A percentile compares a stretch with the other conserved stretches of the same genome.
Evolutionary conservation across 2,797 vertebrate species (phyloP).

Genomic region (Falco concolor): DNA sequence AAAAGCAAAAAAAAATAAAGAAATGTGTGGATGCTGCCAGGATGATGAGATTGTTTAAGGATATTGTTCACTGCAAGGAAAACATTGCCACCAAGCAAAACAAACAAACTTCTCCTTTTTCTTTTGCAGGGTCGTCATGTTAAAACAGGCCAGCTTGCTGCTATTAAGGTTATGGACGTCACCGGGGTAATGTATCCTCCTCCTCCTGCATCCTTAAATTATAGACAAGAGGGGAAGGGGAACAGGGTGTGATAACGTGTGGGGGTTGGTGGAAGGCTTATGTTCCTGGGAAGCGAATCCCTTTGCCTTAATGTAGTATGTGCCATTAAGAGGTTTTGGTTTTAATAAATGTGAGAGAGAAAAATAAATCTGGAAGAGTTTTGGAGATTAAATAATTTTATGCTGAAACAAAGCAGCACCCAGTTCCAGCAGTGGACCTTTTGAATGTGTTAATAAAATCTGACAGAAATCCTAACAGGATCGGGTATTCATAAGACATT

Average conservation of each 20-base stretch:
- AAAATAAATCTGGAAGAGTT: background rate
- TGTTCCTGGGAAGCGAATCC: background rate
- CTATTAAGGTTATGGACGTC: conserved; percentile 99
- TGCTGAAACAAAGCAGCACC: background rate
- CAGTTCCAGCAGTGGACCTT: background rate
- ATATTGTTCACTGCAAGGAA: background rate
- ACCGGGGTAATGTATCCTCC: conserved; percentile 85
- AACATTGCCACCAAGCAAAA: background rate
- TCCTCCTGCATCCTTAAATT: background rate
- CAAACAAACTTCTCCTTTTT: conserved; percentile 34
- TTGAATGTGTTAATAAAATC: background rate
- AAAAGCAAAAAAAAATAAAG: background rate
- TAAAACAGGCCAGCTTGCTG: conserved; percentile 96
- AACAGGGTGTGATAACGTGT: background rate
- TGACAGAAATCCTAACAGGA: background rate
- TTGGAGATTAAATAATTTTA: background rate
- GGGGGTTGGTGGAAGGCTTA: background rate
- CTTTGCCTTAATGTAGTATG: background rate
- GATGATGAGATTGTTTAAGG: background rate
- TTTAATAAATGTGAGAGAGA: background rate
- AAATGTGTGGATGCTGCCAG: background rate
- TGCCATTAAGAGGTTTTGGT: background rate
- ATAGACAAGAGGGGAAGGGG: background rate
- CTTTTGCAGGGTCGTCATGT: conserved; percentile 91
- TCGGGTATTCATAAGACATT: rapidly evolving